Percentiles rank a stretch among this genome's conserved stretches.
These are phyloP conservation scores for Philypnodon macrostomus DNA, from an alignment of 2,797 vertebrate genomes.

Conservation along the genomic window DNA sequence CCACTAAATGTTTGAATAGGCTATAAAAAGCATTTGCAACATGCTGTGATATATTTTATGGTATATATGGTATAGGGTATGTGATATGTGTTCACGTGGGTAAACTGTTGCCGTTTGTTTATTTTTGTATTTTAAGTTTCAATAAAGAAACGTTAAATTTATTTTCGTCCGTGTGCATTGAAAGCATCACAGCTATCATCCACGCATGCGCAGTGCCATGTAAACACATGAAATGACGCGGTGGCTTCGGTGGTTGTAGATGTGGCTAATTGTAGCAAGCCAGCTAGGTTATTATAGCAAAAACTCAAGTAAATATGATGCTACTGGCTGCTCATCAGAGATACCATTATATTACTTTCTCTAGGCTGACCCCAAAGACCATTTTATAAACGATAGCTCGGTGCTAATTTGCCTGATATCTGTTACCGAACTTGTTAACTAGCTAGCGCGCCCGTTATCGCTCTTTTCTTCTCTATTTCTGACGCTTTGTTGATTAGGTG, in stretches of 20 bases:
- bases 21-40: no score
- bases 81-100: no score
- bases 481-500: not conserved
- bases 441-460: conserved; percentile 9
- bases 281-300: not conserved
- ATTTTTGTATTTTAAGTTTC: no score
- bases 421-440: conserved; percentile 18
- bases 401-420: conserved; percentile 29
- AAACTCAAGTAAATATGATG: not conserved
- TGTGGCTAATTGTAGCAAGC: conserved; percentile 9
- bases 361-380: not conserved
- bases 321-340: not conserved
- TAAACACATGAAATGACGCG: conserved; percentile 70
- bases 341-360: not conserved
- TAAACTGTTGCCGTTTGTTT: no score
- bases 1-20: no score
- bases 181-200: conserved; percentile 15
- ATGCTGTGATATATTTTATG: no score
- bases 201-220: conserved; percentile 71
- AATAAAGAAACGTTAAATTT: rapidly evolving
- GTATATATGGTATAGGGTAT: no score
- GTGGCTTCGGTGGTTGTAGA: conserved; percentile 14
- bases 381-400: conserved; percentile 4
- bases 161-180: rapidly evolving
- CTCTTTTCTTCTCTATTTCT: not conserved